Conservation (phyloP, 2,888 invertebrate species). For the Limnephilus auricula region DNA sequence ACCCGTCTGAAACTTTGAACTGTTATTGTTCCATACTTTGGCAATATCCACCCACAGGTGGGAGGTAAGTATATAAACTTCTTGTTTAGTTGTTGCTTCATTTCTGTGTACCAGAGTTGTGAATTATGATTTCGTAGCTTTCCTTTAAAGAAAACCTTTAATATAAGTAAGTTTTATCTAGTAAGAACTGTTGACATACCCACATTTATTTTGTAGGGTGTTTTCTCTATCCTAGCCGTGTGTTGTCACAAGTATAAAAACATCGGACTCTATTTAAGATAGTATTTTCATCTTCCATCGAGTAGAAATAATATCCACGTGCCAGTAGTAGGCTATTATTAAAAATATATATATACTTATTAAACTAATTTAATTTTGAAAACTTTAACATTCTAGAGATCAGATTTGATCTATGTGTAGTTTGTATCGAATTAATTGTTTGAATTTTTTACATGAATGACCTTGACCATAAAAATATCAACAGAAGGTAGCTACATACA, state of each 20-base stretch:
- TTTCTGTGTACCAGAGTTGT: background rate
- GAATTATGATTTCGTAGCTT: constrained; percentile 16
- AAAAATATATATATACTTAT: background rate
- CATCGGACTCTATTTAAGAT: background rate
- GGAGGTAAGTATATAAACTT: background rate
- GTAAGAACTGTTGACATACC: background rate
- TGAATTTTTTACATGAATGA: constrained; percentile 2
- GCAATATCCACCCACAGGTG: background rate
- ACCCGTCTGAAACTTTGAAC: background rate
- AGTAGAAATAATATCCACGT: background rate
- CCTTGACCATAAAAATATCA: background rate
- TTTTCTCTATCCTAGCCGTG: background rate
- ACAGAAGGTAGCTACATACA: background rate
- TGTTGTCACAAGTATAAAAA: background rate
- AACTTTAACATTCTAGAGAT: background rate
- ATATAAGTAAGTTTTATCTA: background rate
- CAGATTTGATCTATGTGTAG: background rate
- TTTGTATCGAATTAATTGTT: background rate
- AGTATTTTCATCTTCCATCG: background rate
- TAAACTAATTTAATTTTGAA: background rate
- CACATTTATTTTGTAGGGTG: background rate
- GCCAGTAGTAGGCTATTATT: background rate
- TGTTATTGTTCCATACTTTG: background rate
- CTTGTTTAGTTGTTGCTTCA: constrained; percentile 22
- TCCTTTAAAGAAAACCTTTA: background rate